Conservation (phyloP, 2,888 invertebrate species). For the Pilophorus perplexus region DNA sequence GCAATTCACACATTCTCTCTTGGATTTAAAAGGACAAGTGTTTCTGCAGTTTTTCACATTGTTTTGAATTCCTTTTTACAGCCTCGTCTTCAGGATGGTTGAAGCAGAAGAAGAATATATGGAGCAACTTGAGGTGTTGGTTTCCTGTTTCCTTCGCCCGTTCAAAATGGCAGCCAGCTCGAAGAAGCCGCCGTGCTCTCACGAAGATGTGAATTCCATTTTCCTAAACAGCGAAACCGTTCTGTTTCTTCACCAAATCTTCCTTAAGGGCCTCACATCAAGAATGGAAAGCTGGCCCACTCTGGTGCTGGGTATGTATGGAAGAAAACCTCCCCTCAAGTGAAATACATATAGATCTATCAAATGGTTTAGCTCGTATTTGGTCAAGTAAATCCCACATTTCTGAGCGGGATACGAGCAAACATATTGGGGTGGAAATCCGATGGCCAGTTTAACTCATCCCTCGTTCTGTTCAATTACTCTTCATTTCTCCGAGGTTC, state of each 20-base stretch:
- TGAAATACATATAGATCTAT: neutral
- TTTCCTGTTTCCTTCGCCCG: constrained; percentile 82
- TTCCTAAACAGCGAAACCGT: constrained; percentile 91
- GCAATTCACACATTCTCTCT: too few species aligned
- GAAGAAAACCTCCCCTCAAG: neutral
- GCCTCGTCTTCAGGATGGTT: constrained; percentile 85
- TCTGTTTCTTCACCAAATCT: constrained; percentile 88
- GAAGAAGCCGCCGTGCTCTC: constrained; percentile 86
- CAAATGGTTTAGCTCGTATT: too few species aligned
- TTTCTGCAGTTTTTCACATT: too few species aligned
- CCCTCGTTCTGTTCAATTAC: too few species aligned
- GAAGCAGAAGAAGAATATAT: constrained; percentile 91
- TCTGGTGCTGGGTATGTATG: constrained; percentile 73
- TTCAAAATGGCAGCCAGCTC: constrained; percentile 93
- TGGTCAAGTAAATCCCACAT: neutral
- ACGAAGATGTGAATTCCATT: constrained; percentile 91
- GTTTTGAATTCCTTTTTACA: too few species aligned
- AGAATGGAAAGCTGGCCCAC: constrained; percentile 93
- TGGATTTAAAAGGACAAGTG: too few species aligned
- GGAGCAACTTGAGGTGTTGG: constrained; percentile 81
- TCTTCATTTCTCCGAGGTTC: too few species aligned
- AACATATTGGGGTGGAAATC: too few species aligned
- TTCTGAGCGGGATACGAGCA: too few species aligned
- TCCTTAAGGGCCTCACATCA: constrained; percentile 86
- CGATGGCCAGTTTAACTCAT: too few species aligned